phyloP scores from a whole-genome alignment of 2,797 vertebrate genomes.

The Pantherophis vulpinus region DNA sequence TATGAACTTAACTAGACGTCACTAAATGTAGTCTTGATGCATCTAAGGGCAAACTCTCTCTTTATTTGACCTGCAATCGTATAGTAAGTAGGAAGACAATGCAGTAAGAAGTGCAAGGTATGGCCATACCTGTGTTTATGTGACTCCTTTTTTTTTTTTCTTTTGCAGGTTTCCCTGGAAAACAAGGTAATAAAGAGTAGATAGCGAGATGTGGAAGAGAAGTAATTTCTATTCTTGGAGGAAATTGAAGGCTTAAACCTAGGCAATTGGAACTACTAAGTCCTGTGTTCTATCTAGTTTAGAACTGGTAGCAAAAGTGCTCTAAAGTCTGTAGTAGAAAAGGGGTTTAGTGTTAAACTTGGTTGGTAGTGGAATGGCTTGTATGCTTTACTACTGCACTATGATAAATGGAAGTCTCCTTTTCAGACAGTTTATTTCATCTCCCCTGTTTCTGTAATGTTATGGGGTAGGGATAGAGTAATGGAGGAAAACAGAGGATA shows the following conservation, averaged over 20 bases:
- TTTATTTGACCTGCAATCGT: not conserved
- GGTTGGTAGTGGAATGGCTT: not conserved
- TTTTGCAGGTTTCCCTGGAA: constrained; percentile 79
- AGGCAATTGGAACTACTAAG: not conserved
- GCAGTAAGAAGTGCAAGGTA: not conserved
- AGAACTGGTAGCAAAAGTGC: not conserved
- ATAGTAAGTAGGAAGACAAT: not conserved
- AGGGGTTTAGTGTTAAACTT: not conserved
- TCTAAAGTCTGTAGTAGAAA: not conserved
- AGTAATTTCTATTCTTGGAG: not conserved
- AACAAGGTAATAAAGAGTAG: constrained; percentile 72
- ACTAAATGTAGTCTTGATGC: not conserved
- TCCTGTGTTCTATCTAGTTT: not conserved
- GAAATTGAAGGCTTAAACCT: not conserved
- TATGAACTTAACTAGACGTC: too few relatives aligned
- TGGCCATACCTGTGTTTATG: not conserved
- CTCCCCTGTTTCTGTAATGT: not conserved
- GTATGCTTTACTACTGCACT: not conserved
- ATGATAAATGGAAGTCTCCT: not conserved
- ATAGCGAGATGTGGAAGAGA: not conserved
- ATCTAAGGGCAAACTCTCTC: not conserved
- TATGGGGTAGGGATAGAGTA: not conserved
- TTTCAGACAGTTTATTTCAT: not conserved
- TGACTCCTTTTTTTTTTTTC: constrained; percentile 51
- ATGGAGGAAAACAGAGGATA: too few relatives aligned